A percentile compares a stretch with the other conserved stretches of the same genome.
These are phyloP conservation scores for Trematomus loennbergii DNA, from an alignment of 2,113 vertebrate species.

Conservation along the genomic window DNA sequence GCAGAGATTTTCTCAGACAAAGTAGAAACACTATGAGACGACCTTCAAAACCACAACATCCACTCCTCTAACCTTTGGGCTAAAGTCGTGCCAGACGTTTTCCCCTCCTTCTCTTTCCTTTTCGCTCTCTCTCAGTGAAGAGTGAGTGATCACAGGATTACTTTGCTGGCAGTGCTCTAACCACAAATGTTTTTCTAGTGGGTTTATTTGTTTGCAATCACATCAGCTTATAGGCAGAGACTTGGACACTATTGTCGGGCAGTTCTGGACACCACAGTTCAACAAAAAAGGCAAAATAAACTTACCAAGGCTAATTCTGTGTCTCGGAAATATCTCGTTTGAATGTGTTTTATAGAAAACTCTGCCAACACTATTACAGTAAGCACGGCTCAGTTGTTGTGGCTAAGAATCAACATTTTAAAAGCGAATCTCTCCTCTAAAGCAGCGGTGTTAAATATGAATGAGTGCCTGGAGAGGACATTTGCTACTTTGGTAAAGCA, in stretches of 20 bases:
- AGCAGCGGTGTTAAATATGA: conserved; percentile 44
- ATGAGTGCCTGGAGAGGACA: conserved; percentile 4
- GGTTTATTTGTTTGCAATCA: conserved; percentile 44
- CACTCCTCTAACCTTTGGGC: neutral
- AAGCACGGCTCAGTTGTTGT: conserved; percentile 23
- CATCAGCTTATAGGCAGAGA: conserved; percentile 29
- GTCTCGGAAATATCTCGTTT: conserved; percentile 23
- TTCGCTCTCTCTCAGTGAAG: neutral
- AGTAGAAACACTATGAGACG: conserved; percentile 33
- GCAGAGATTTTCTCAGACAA: conserved; percentile 4
- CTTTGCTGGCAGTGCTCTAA: neutral
- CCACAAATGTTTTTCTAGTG: conserved; percentile 25
- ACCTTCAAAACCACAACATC: conserved; percentile 26
- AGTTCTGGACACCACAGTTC: neutral
- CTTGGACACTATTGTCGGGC: conserved; percentile 26
- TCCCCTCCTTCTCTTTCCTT: neutral
- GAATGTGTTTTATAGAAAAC: conserved; percentile 20
- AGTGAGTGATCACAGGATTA: neutral
- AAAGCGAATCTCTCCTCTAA: conserved; percentile 28
- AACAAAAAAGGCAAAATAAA: conserved; percentile 23
- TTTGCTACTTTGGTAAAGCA: conserved; percentile 18
- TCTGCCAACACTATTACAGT: conserved; percentile 26
- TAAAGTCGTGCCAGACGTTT: conserved; percentile 3
- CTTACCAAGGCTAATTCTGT: neutral
- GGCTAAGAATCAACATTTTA: conserved; percentile 29